Percentiles rank a stretch among this genome's conserved stretches.
phyloP scores from a whole-genome alignment of 1,140 invertebrate species.

The Aphelenchoides fujianensis region DNA sequence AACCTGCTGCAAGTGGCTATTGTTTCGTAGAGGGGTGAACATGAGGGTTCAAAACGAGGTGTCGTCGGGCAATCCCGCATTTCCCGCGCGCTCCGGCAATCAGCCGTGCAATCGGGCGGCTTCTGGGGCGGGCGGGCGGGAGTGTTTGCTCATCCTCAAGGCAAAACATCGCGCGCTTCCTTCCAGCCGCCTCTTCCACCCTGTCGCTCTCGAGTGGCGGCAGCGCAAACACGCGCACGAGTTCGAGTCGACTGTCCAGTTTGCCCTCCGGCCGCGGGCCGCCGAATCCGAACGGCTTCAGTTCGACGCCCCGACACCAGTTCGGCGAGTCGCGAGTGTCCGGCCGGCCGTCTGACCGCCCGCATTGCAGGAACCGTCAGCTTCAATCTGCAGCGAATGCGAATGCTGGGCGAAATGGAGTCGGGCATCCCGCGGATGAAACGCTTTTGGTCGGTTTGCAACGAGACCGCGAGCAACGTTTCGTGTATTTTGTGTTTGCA shows the following conservation, averaged over 20 bases:
- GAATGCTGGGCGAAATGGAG: neutral
- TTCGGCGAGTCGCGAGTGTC: neutral
- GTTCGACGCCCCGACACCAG: neutral
- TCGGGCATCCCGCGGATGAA: conserved; percentile 1
- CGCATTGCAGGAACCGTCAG: neutral
- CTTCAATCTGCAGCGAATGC: neutral
- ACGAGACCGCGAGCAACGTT: too few species aligned
- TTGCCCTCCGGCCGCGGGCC: neutral
- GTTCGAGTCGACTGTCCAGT: neutral
- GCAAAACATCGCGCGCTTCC: too few species aligned
- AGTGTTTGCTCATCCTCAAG: neutral
- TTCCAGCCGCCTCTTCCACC: neutral
- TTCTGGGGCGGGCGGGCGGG: too few species aligned
- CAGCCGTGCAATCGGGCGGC: too few species aligned
- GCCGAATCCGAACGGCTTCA: neutral
- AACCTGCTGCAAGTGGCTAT: too few species aligned
- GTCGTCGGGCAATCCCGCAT: too few species aligned
- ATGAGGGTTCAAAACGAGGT: too few species aligned
- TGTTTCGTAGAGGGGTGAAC: too few species aligned
- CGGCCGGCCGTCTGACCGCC: neutral
- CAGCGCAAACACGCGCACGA: neutral
- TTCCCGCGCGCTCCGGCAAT: too few species aligned
- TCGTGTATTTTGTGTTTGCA: neutral
- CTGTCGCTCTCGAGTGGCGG: neutral
- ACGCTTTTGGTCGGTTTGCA: neutral